phyloP scores from a whole-genome alignment of 2,888 invertebrate genomes.

The Dendrolimus houi region DNA sequence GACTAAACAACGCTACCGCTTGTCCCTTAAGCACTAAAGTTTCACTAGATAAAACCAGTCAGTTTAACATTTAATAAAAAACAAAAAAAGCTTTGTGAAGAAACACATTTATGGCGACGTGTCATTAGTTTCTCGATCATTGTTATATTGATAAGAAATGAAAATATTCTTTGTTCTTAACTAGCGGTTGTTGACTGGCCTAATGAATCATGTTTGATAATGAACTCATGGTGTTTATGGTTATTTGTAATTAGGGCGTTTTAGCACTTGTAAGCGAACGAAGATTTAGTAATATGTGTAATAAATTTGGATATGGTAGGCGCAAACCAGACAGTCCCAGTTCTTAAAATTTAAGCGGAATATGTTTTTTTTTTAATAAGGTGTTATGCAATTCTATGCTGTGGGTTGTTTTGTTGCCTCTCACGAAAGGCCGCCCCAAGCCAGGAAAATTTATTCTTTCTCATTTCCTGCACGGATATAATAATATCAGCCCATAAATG shows the following conservation, averaged over 20 bases:
- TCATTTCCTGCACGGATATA: too few species aligned
- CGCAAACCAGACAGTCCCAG: too few species aligned
- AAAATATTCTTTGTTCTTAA: background rate
- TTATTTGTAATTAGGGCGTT: background rate
- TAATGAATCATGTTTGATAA: background rate
- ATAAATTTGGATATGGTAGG: too few species aligned
- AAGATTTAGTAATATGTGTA: background rate
- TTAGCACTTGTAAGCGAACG: background rate
- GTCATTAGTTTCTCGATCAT: slow-evolving; percentile 1
- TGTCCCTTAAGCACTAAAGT: background rate
- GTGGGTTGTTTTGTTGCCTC: too few species aligned
- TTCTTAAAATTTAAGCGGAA: too few species aligned
- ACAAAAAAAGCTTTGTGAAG: background rate
- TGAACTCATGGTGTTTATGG: background rate
- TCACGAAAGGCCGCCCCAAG: too few species aligned
- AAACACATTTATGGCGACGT: slow-evolving; percentile 3
- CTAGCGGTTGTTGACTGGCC: background rate
- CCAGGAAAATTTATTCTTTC: too few species aligned
- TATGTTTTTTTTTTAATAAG: too few species aligned
- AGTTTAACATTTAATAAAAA: slow-evolving; percentile 4
- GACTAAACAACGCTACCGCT: background rate
- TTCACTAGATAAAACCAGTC: slow-evolving; percentile 12
- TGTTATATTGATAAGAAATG: background rate
- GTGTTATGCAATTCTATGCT: too few species aligned
- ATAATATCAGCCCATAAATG: too few species aligned